Evolutionary conservation across 2,888 invertebrate genomes (phyloP), one percentile per base, ranked within the genome.

Genomic region (Agonopterix arenella): DNA sequence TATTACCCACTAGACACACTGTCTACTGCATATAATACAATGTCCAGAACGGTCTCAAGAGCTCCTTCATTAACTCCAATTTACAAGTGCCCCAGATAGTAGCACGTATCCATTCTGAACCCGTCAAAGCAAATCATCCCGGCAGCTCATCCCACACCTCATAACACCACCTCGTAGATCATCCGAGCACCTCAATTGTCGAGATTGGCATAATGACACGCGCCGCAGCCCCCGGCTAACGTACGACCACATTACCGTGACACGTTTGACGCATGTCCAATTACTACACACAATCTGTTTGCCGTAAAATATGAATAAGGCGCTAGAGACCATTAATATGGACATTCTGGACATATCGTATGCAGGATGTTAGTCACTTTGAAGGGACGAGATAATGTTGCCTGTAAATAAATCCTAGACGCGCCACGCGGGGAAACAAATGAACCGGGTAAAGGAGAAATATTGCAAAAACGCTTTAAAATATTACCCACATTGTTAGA

Each of bases 201-300:
- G 66, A 70, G 81, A 84, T 84, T 81, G 84, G 80, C 82, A 77
- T 81, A 83, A 84, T 80, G 84, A 81, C 84, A 83, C 60, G 79
- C 78, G 73, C 61, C 62, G 66, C 73, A 76, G 81, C 71, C 67
- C 72, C 73, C 70, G 65, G 65, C 80, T 85, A 78, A 85, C 83
- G 69, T 84, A 86, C 76, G 80, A 70, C 76, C 83, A 73, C 77
- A 88, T 88, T 85, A 84, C 76, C 70, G 71, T 76, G 80, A 83
- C 85, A 80, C 71, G 76, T 76, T 76, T 84, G 86, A 85, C 84
- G 80, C 81, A 79, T 83, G 81, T 84, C 84, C 85, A 85, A 86
- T 86, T 86, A 86, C 80, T 80, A 80, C 82, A 75, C 66, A 84
- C 83, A 81, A 84, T 84, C 77, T 83, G 75, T 81, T 80, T 72